A percentile compares a stretch with the other conserved stretches of the same genome.
phyloP scores from a whole-genome alignment of 2,888 invertebrate genomes.

The Zaprionus bogoriensis region DNA sequence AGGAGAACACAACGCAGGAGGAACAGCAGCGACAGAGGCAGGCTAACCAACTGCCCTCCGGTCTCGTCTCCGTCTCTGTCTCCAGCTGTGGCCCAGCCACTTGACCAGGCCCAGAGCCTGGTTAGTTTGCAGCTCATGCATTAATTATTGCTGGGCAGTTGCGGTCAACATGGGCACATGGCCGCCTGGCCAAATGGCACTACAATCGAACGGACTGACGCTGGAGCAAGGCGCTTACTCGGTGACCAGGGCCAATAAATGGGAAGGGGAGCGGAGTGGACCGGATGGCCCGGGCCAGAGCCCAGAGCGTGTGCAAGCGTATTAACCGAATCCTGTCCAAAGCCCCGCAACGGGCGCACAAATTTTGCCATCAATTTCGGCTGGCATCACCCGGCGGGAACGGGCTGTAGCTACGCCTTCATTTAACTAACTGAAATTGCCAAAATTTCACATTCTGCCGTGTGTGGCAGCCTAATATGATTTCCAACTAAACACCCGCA shows the following conservation, averaged over 20 bases:
- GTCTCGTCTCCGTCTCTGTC: conserved; percentile 12
- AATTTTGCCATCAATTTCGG: conserved; percentile 53
- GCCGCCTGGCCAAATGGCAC: conserved; percentile 15
- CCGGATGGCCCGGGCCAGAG: not conserved
- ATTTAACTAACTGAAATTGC: conserved; percentile 68
- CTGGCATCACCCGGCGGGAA: not conserved
- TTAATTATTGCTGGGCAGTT: conserved; percentile 75
- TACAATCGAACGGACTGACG: conserved; percentile 29
- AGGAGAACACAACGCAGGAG: no score
- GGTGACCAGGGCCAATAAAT: conserved; percentile 19
- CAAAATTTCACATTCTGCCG: conserved; percentile 36
- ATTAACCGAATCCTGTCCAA: conserved; percentile 30
- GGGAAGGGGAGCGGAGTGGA: not conserved
- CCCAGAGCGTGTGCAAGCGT: not conserved
- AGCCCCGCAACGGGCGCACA: conserved; percentile 27
- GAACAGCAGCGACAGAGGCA: no score
- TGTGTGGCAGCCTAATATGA: conserved; percentile 41
- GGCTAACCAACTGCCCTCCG: conserved; percentile 1
- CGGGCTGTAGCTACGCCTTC: conserved; percentile 45
- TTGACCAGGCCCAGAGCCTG: conserved; percentile 43
- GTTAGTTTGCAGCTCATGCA: conserved; percentile 76
- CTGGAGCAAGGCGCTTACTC: conserved; percentile 15
- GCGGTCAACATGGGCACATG: conserved; percentile 56
- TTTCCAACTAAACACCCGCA: conserved; percentile 19
- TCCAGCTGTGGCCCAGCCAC: conserved; percentile 10